Conservation (phyloP, 2,113 vertebrate species). For the Oenanthe melanoleuca region DNA sequence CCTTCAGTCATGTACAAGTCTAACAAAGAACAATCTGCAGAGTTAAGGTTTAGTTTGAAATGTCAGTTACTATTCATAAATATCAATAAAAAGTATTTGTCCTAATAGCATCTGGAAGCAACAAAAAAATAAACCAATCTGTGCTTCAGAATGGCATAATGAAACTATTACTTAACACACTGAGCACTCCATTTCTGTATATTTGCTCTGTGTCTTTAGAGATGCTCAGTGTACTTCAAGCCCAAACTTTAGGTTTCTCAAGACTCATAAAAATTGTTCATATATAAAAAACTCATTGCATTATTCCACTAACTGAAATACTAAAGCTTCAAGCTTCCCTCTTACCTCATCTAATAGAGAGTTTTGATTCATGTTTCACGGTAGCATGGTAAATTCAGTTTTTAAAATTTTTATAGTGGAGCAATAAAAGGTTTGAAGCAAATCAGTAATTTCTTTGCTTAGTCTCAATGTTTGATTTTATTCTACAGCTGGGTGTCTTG, state of each 20-base stretch:
- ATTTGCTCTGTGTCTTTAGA: neutral
- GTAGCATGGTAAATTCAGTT: neutral
- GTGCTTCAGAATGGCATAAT: neutral
- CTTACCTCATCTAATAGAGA: neutral
- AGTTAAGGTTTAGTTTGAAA: constrained; percentile 25
- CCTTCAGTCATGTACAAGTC: constrained; percentile 15
- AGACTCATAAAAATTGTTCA: neutral
- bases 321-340: neutral
- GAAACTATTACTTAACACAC: neutral
- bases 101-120: neutral
- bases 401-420: neutral
- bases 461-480: neutral
- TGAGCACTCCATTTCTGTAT: neutral
- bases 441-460: neutral
- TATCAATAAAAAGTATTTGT: neutral
- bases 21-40: neutral
- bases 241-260: neutral
- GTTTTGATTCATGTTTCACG: neutral
- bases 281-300: neutral
- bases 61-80: constrained; percentile 41
- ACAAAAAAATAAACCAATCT: neutral
- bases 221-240: neutral
- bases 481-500: neutral
- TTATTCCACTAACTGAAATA: neutral
- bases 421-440: neutral